Evolutionary conservation across 1,140 invertebrate species (phyloP), one percentile per base, ranked within the genome.

Genomic region (Armadillidium nasatum): DNA sequence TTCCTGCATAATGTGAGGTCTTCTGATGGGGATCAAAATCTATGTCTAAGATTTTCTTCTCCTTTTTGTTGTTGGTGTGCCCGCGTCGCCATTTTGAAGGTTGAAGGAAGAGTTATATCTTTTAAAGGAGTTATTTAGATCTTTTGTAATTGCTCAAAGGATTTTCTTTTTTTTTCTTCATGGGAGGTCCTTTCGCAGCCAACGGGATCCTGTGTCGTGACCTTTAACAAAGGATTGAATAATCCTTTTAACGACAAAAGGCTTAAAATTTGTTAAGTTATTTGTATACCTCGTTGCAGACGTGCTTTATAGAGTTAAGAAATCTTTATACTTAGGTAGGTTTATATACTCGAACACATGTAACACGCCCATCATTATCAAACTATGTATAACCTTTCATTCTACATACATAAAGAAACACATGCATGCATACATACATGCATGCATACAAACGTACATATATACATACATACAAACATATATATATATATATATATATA

Each of bases 231-330:
- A 60, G 50, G 50, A 60, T 7, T 60, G 19, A 60, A 7, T 15
- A 19, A 60, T 13, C 11, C 19, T 60, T 60, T 19, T 13, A 60
- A 60, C 50, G 7, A 60, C 19, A 60, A 19, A 60, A 19, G 11
- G 11, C 11, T 15, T 19, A 60, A 60, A 60, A 60, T 60, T 60
- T 60, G 50, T 60, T 60, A 60, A 60, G 19, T 60, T 60, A 60
- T 13, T 60, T 19, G 50, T 60, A 19, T 33, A 33, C 11, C 19
- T 60, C 19, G 50, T 60, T 60, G 50, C 50, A 60, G 50, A 60
- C 50, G 50, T 60, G 50, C 50, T 60, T 60, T 60, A 60, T 60
- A 19, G 50, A 60, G 50, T 60, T 60, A 15, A 19, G 50, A 60
- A 60, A 60, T 19, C 50, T 60, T 13, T 33, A 11, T 71, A 33